phyloP scores from a whole-genome alignment of 1,140 invertebrate genomes.

The Eufriesea mexicana region DNA sequence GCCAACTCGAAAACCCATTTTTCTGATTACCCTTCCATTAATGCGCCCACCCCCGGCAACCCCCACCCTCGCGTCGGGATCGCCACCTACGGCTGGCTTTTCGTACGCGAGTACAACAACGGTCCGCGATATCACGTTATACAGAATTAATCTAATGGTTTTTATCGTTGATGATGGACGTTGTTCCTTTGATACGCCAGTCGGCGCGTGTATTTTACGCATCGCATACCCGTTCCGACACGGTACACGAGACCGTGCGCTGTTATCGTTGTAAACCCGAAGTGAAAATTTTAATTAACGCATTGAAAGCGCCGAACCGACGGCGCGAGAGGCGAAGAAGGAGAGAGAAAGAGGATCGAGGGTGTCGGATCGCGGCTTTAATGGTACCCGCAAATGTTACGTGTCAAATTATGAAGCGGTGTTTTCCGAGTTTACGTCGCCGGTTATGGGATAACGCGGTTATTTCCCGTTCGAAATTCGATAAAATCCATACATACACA shows the following conservation, averaged over 20 bases:
- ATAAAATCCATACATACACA: constrained; percentile 44
- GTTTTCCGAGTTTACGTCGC: constrained; percentile 39
- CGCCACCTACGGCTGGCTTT: neutral
- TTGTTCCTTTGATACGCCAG: constrained; percentile 5
- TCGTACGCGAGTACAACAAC: neutral
- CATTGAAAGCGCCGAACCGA: constrained; percentile 13
- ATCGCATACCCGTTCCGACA: neutral
- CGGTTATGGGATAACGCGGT: constrained; percentile 30
- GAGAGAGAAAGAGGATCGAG: too few species aligned
- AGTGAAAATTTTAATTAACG: constrained; percentile 48
- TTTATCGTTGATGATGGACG: constrained; percentile 1
- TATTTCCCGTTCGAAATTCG: constrained; percentile 28
- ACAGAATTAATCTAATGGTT: constrained; percentile 24
- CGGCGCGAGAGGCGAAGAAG: too few species aligned
- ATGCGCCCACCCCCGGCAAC: neutral
- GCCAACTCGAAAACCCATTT: constrained; percentile 6
- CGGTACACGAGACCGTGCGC: too few species aligned
- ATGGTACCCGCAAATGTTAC: constrained; percentile 46
- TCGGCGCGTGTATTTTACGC: neutral
- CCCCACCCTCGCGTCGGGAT: neutral
- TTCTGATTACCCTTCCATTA: constrained; percentile 40
- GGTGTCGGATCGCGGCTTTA: constrained; percentile 19
- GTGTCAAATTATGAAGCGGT: constrained; percentile 40
- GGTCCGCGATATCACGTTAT: constrained; percentile 10
- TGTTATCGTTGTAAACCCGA: constrained; percentile 11